Conservation (phyloP, 1,140 invertebrate genomes). For the Ditylenchus dipsaci region DNA sequence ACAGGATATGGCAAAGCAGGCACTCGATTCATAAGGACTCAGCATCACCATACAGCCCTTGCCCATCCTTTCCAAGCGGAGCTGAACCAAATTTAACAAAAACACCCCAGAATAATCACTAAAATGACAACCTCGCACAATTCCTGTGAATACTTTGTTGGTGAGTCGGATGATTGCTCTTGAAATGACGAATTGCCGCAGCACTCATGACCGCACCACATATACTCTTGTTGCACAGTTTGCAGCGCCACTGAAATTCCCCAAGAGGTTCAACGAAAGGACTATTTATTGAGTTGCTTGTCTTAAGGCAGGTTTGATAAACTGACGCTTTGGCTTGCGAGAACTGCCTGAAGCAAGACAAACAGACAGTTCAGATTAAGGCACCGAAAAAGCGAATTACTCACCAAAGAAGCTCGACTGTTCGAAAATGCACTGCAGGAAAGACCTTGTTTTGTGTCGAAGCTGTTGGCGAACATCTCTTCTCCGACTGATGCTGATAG, state of each 20-base stretch:
- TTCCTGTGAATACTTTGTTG: slow-evolving; percentile 37
- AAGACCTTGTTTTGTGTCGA: slow-evolving; percentile 10
- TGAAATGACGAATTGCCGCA: slow-evolving; percentile 46
- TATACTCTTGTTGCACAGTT: slow-evolving; percentile 43
- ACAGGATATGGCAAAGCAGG: slow-evolving; percentile 42
- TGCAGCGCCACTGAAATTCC: slow-evolving; percentile 50
- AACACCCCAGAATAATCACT: not conserved
- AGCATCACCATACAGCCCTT: slow-evolving; percentile 50
- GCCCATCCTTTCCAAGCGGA: slow-evolving; percentile 42
- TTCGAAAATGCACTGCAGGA: slow-evolving; percentile 26
- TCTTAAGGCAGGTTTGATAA: slow-evolving; percentile 40
- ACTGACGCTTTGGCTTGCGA: slow-evolving; percentile 43
- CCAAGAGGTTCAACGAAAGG: slow-evolving; percentile 36
- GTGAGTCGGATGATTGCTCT: slow-evolving; percentile 30
- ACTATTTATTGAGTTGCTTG: slow-evolving; percentile 39
- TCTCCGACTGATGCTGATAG: slow-evolving; percentile 21
- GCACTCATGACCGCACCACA: slow-evolving; percentile 51
- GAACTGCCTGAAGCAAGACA: slow-evolving; percentile 17
- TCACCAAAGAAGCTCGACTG: slow-evolving; percentile 44
- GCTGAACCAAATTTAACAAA: slow-evolving; percentile 16
- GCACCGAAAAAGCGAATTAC: not conserved
- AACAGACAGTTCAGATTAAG: not conserved
- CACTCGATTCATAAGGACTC: slow-evolving; percentile 39
- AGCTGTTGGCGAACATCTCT: slow-evolving; percentile 1
- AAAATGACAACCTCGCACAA: slow-evolving; percentile 24